These are phyloP conservation scores for Microchrysa polita DNA, from an alignment of 2,888 invertebrate genomes.

Conservation along the genomic window DNA sequence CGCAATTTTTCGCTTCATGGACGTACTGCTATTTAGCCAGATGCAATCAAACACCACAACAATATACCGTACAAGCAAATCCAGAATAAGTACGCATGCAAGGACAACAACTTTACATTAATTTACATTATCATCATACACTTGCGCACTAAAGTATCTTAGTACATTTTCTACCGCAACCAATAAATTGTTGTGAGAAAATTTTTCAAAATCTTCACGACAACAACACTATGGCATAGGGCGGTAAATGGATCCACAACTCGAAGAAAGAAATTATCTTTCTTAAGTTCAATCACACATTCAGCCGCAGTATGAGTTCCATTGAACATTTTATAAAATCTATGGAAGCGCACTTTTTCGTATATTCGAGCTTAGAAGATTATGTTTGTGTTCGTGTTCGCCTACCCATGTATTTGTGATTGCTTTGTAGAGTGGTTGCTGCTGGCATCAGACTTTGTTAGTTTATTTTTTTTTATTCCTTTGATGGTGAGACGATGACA, in stretches of 20 bases:
- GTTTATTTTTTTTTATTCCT: neutral
- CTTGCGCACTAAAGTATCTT: too few species aligned
- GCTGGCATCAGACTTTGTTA: neutral
- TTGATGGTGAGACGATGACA: neutral
- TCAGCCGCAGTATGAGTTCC: neutral
- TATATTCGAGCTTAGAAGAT: neutral
- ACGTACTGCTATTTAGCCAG: too few species aligned
- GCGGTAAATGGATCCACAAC: neutral
- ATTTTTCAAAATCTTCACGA: slow-evolving; percentile 2
- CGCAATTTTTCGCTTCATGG: too few species aligned
- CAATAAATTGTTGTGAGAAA: slow-evolving; percentile 38
- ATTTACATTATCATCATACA: too few species aligned
- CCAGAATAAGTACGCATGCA: too few species aligned
- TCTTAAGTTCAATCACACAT: too few species aligned
- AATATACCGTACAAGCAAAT: too few species aligned
- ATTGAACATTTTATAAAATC: neutral
- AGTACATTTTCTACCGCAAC: neutral
- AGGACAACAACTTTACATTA: too few species aligned
- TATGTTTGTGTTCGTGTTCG: neutral
- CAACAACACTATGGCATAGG: neutral
- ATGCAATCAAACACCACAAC: too few species aligned
- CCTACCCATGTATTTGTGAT: neutral
- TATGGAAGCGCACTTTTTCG: neutral
- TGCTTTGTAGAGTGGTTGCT: too few species aligned
- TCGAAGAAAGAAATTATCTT: too few species aligned